Evolutionary conservation across 2,113 vertebrate genomes (phyloP).

Genomic region (Tamias sibiricus): DNA sequence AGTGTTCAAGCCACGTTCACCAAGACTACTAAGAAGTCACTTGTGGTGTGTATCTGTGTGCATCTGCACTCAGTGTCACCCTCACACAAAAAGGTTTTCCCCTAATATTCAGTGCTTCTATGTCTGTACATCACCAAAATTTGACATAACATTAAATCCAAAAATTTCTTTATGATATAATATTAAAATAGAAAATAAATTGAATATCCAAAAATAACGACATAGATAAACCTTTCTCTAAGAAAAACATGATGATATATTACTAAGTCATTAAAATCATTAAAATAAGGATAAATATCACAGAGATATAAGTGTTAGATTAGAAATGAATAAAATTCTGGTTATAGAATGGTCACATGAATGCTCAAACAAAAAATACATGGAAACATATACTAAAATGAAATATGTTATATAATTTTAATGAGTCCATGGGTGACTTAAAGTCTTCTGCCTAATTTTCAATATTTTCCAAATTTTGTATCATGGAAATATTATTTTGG

Average conservation of each 20-base stretch:
- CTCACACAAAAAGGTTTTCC: neutral
- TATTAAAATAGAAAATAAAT: neutral
- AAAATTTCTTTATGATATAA: neutral
- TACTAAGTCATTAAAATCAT: neutral
- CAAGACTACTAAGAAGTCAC: neutral
- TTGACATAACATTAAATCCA: neutral
- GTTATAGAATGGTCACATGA: neutral
- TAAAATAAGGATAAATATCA: neutral
- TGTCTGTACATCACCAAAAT: neutral
- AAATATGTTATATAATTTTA: neutral
- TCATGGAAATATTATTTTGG: neutral
- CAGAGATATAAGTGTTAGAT: neutral
- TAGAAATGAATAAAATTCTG: neutral
- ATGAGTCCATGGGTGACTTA: neutral
- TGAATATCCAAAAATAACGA: neutral
- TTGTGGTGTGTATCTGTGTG: too few species aligned
- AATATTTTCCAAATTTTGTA: slow-evolving; percentile 19
- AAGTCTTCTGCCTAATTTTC: slow-evolving; percentile 16
- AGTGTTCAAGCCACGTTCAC: neutral
- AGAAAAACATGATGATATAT: neutral
- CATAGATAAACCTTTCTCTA: neutral
- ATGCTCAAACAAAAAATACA: neutral
- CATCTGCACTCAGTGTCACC: neutral
- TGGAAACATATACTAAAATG: neutral
- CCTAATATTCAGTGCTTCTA: neutral